These are phyloP conservation scores for Drosophila teissieri DNA, from an alignment of 1,140 invertebrate species.

Conservation along the genomic window DNA sequence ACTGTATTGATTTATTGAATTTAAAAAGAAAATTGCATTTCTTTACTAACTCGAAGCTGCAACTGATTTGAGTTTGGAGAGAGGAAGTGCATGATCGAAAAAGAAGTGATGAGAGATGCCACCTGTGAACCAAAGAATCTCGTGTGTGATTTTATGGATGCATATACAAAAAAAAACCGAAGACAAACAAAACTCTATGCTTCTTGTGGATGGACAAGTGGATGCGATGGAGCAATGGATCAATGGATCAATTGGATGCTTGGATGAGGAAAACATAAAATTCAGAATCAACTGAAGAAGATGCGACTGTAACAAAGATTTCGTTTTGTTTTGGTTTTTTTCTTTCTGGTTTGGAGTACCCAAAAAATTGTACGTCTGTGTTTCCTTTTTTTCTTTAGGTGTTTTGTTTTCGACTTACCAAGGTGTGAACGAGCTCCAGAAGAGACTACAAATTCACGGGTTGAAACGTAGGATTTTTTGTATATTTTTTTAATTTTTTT, in stretches of 20 bases:
- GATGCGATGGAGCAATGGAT: constrained; percentile 24
- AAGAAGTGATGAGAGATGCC: constrained; percentile 2
- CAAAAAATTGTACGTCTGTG: constrained; percentile 56
- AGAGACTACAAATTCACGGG: constrained; percentile 90
- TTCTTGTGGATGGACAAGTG: constrained; percentile 31
- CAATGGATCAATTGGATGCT: constrained; percentile 13
- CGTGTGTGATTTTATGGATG: constrained; percentile 14
- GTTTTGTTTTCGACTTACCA: constrained; percentile 89
- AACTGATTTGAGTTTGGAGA: not conserved
- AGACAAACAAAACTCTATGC: constrained; percentile 39
- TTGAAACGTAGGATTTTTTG: constrained; percentile 71
- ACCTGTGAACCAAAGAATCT: constrained; percentile 4
- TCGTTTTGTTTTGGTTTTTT: constrained; percentile 20
- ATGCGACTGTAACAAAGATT: constrained; percentile 56
- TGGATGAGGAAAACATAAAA: constrained; percentile 40
- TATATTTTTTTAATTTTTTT: constrained; percentile 53
- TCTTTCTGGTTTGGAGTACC: constrained; percentile 33
- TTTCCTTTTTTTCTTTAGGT: constrained; percentile 41
- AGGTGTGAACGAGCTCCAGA: constrained; percentile 98
- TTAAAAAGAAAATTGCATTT: too few species aligned
- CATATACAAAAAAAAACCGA: constrained; percentile 25
- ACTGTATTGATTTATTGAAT: not conserved
- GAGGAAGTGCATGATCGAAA: not conserved
- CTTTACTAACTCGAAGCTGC: too few species aligned
- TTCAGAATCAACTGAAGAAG: constrained; percentile 47